Evolutionary conservation across 2,113 vertebrate genomes (phyloP).

Genomic region (Dipodomys spectabilis): DNA sequence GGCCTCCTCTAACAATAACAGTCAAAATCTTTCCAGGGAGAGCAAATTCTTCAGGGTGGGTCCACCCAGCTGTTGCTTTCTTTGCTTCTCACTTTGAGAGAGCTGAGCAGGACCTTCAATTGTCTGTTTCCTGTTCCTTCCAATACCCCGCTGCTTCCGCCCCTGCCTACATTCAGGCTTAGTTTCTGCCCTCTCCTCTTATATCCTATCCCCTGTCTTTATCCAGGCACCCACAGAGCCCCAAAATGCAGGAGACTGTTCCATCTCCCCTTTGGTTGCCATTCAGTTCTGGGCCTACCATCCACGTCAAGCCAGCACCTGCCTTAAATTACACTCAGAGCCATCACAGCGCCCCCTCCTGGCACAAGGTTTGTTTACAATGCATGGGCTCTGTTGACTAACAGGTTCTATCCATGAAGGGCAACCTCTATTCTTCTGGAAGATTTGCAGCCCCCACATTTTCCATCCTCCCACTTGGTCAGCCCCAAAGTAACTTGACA

Average conservation of each 20-base stretch:
- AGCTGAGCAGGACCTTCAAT: background rate
- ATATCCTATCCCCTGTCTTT: background rate
- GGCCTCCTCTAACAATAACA: background rate
- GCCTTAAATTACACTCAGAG: background rate
- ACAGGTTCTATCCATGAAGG: background rate
- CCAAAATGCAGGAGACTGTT: background rate
- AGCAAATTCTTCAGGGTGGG: background rate
- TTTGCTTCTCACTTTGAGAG: background rate
- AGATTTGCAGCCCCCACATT: background rate
- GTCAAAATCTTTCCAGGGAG: background rate
- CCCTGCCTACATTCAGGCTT: background rate
- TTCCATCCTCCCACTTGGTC: conserved; percentile 32
- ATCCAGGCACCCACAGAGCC: background rate
- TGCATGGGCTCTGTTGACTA: background rate
- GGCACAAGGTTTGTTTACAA: background rate
- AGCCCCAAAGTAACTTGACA: conserved; percentile 12
- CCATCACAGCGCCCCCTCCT: background rate
- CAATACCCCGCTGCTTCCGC: background rate
- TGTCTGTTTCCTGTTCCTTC: background rate
- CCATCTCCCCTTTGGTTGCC: background rate
- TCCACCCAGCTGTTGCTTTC: background rate
- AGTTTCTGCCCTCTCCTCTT: background rate
- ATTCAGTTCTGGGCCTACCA: background rate
- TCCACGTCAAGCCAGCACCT: background rate
- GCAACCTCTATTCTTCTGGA: background rate